Percentiles rank a stretch among this genome's conserved stretches.
Evolutionary conservation across 2,113 vertebrate genomes (phyloP).

Genomic region (Chamaea fasciata): DNA sequence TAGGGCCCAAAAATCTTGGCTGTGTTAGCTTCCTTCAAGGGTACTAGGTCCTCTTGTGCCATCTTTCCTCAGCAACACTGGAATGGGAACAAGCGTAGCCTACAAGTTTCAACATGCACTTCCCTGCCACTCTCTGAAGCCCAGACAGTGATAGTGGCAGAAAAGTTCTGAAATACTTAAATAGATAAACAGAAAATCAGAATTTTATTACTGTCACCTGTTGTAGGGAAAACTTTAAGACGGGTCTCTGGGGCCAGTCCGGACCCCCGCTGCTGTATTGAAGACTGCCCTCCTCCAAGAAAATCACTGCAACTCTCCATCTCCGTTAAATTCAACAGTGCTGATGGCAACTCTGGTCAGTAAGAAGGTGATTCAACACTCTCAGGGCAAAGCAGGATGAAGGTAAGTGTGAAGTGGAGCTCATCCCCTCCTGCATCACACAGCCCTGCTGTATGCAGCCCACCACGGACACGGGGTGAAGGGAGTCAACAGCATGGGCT

Average conservation of each 20-base stretch:
- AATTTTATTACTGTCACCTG: not conserved
- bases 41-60: not conserved
- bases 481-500: not conserved
- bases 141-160: not conserved
- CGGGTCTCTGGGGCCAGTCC: not conserved
- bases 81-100: not conserved
- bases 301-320: not conserved
- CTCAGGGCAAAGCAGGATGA: not conserved
- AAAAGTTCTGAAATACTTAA: not conserved
- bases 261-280: not conserved
- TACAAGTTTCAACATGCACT: not conserved
- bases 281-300: not conserved
- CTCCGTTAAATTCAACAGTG: not conserved
- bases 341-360: not conserved
- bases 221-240: not conserved
- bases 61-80: not conserved
- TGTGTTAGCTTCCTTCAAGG: not conserved
- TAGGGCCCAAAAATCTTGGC: accelerated
- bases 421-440: not conserved
- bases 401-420: not conserved
- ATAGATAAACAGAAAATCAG: not conserved
- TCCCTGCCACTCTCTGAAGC: not conserved
- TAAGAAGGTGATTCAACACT: not conserved
- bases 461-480: accelerated
- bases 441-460: not conserved